These are phyloP conservation scores for Metaphire vulgaris DNA, from an alignment of 1,140 invertebrate species.

Conservation along the genomic window DNA sequence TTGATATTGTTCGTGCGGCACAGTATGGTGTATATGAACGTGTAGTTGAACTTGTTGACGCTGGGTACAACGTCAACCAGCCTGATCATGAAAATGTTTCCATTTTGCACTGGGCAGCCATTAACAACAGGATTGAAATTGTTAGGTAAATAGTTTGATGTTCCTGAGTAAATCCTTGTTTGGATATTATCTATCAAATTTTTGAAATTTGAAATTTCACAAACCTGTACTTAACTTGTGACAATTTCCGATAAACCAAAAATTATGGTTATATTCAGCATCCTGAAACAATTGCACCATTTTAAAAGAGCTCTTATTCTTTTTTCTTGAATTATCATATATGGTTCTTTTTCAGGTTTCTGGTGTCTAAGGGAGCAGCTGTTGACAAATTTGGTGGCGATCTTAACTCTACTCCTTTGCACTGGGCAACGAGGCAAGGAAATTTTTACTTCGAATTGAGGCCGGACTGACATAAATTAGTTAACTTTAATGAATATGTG, in stretches of 20 bases:
- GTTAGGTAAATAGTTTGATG: constrained; percentile 62
- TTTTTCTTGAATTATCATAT: not conserved
- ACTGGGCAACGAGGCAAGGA: constrained; percentile 83
- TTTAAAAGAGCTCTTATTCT: no score
- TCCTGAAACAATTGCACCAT: no score
- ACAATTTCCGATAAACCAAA: no score
- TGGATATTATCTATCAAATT: no score
- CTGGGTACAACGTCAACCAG: constrained; percentile 57
- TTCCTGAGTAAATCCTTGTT: no score
- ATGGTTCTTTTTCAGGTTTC: constrained; percentile 57
- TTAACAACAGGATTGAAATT: constrained; percentile 85
- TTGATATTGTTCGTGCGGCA: constrained; percentile 87
- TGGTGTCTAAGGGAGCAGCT: constrained; percentile 75
- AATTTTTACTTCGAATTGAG: not conserved
- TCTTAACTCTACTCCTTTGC: constrained; percentile 86
- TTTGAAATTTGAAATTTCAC: no score
- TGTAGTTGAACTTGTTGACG: constrained; percentile 78
- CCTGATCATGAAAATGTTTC: constrained; percentile 58
- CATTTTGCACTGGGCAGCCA: constrained; percentile 96
- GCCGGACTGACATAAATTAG: no score
- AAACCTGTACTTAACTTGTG: no score
- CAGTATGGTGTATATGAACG: constrained; percentile 78
- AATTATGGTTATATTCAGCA: no score
- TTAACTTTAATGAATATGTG: no score
- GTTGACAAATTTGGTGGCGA: constrained; percentile 93